Evolutionary conservation across 2,888 invertebrate genomes (phyloP).

Genomic region (Sminthurinus aureus): DNA sequence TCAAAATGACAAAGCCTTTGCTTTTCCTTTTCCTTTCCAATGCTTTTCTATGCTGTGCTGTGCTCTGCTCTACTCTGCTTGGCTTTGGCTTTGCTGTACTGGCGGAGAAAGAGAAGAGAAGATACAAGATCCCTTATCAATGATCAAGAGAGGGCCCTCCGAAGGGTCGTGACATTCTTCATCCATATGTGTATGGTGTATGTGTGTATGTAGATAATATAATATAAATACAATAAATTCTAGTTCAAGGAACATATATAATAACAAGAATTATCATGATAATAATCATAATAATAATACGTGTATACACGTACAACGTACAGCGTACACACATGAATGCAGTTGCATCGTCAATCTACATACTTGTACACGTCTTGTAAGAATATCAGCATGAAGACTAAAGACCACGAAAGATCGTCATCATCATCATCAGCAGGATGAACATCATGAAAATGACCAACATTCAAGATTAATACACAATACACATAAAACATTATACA

Average conservation of each 20-base stretch:
- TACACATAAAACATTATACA: too few species aligned
- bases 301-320: not conserved
- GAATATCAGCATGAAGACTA: not conserved
- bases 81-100: not conserved
- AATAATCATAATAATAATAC: too few species aligned
- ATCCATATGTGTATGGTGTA: not conserved
- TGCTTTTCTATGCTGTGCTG: not conserved
- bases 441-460: not conserved
- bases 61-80: conserved; percentile 40
- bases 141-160: conserved; percentile 37
- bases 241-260: too few species aligned
- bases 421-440: not conserved
- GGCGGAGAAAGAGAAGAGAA: conserved; percentile 23
- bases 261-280: too few species aligned
- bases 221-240: not conserved
- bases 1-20: conserved; percentile 52
- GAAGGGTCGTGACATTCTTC: conserved; percentile 56
- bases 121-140: conserved; percentile 43
- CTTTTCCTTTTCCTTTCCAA: not conserved
- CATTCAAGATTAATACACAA: not conserved
- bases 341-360: not conserved
- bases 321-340: not conserved
- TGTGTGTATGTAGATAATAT: not conserved
- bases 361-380: not conserved
- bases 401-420: too few species aligned